phyloP scores from a whole-genome alignment of 2,888 invertebrate species.

The Conistra vaccinii region DNA sequence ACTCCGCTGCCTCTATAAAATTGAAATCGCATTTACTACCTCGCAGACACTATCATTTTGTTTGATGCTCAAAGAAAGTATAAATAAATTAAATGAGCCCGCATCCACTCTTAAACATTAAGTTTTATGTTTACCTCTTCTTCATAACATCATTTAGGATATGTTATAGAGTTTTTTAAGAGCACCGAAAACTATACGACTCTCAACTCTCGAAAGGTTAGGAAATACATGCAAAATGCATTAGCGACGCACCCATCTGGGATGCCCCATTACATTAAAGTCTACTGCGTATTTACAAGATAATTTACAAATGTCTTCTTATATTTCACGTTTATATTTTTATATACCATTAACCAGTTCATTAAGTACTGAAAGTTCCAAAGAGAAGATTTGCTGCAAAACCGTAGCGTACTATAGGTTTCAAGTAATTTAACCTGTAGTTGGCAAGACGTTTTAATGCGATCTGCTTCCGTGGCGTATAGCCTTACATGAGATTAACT shows the following conservation, averaged over 20 bases:
- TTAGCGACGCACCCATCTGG: slow-evolving; percentile 81
- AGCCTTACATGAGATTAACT: slow-evolving; percentile 89
- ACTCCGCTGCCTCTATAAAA: slow-evolving; percentile 83
- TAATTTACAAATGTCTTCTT: slow-evolving; percentile 37
- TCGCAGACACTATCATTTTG: slow-evolving; percentile 79
- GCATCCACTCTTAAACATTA: slow-evolving; percentile 47
- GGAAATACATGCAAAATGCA: slow-evolving; percentile 82
- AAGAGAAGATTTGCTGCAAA: slow-evolving; percentile 16
- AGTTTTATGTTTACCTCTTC: slow-evolving; percentile 44
- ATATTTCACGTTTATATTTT: slow-evolving; percentile 15
- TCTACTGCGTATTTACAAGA: slow-evolving; percentile 43
- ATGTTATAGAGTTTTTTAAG: slow-evolving; percentile 59
- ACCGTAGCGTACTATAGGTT: slow-evolving; percentile 50
- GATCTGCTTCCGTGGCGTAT: slow-evolving; percentile 83
- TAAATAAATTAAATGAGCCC: slow-evolving; percentile 54
- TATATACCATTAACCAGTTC: slow-evolving; percentile 11
- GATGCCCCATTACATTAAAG: slow-evolving; percentile 67
- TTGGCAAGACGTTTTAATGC: slow-evolving; percentile 81
- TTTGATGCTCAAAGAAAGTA: slow-evolving; percentile 67
- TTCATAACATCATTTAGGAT: slow-evolving; percentile 50
- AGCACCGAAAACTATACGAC: slow-evolving; percentile 67
- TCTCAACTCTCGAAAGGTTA: slow-evolving; percentile 65
- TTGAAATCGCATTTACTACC: slow-evolving; percentile 88
- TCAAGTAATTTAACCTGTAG: slow-evolving; percentile 76
- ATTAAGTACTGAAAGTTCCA: slow-evolving; percentile 14